Evolutionary conservation across 2,113 vertebrate species (phyloP), one percentile per base, ranked within the genome.

Genomic region (Eublepharis macularius): DNA sequence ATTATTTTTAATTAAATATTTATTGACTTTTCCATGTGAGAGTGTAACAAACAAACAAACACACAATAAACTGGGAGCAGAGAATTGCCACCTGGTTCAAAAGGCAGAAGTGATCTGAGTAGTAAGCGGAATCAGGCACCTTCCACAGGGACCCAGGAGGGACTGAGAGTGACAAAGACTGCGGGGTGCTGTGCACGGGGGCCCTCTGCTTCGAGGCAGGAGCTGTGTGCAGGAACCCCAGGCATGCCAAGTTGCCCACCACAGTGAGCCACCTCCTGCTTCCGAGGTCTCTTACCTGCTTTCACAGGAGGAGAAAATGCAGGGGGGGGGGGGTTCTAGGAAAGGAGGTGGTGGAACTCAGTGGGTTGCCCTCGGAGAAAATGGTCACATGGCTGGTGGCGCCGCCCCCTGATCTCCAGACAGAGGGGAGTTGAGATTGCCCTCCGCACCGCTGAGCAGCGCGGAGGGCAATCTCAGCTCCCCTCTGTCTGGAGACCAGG

Each of bases 1-100:
- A 87, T 81, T 86, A 77, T 78, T 90, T 93, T 91, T 89, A 94
- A 89, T 88, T 90, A 93, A 81, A 12, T 80, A 91, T 90, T 90
- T 84, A 90, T 86, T 88, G 84, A 89, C 49, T 88, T 93, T 94
- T 91, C 72, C 65, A 68, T 49, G 36, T 85, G 86, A 86, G 51
- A 75, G 24, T 70, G 32, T 85, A 90, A 45, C 54, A 93, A 90
- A 84, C 43, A 92, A 93, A 88, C 57, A 94, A 87, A 76, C 34
- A 91, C 92, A 87, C 47, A 14, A n/a, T 72, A 34, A 76, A 0
- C 41, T 84, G 11, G 81, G 73, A 85, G 80, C 86, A 73, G 19
- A 89, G 84, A 85, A 7, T 32, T 85, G 89, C 34, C 80, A 2
- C n/a, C 66, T 88, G 88, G 78, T 26, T 91, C 41, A 88, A 75